Evolutionary conservation across 2,888 invertebrate species (phyloP), one percentile per base, ranked within the genome.

Genomic region (Nephrotoma flavescens): DNA sequence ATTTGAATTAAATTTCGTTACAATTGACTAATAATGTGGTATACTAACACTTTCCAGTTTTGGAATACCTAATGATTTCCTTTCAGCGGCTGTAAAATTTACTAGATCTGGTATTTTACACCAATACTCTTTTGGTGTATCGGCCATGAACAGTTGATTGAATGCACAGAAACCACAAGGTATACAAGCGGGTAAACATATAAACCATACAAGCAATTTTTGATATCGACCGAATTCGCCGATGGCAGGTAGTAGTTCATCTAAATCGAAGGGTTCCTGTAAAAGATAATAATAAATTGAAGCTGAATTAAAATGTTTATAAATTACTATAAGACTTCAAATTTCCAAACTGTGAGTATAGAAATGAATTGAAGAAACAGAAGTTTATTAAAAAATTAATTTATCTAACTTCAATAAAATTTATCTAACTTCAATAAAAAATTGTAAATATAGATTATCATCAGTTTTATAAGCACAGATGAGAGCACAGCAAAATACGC

Each of bases 91-190:
- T 5, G 94, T 93, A 86, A 95, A 90, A 88, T 91, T 89, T 86
- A 92, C 90, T 87, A 97, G 91, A 88, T 95, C 94, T 0, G 96
- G 95, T 41, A 96, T 94, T 88, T 91, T 93, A 90, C 97, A 98
- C 96, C 97, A 97, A 92, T 97, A 96, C 83, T 95, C 94, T 52
- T 95, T 94, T 0, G 97, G 97, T 47, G 95, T 94, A 89, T 97
- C 96, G n/a, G 97, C 94, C 96, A 98, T 97, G 92, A 98, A 98
- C 52, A 98, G 93, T 92, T 97, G 97, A 92, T 97, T 97, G 92
- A 98, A 97, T 4, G 97, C 97, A 91, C 97, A 96, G 92, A 97
- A 97, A 44, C 97, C 97, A 89, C 97, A 97, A 0, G 97, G 97
- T 89, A 98, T 94, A 89, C 97, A 97, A 3, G 97, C 97, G 15